Evolutionary conservation across 1,140 invertebrate species (phyloP), one percentile per base, ranked within the genome.

Genomic region (Cotesia glomerata): DNA sequence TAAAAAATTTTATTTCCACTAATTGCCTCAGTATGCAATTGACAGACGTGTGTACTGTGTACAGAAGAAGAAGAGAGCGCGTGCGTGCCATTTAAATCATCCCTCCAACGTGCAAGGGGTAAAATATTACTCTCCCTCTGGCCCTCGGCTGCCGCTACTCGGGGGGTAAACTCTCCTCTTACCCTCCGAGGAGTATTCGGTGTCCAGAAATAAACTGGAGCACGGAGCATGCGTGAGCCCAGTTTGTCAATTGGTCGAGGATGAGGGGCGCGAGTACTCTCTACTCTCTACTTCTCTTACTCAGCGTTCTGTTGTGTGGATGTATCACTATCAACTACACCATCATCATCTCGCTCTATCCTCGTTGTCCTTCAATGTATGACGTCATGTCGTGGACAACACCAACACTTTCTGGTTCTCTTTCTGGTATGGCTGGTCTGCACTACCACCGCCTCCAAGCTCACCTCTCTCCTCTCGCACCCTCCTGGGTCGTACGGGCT

Each of bases 401-500:
- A 62, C 26, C 59, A 16, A n/a, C 14, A 26, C 36, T 26, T 26
- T 26, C 26, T 26, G 18, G 62, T 49, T 64, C 62, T 64, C 62
- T 64, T 62, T 58, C 56, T 58, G 56, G 16, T 58, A 14, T 58
- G 56, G 16, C 56, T 58, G 18, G 8, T 61, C 62, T 64, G 39
- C 39, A 34, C 39, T 11, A 45, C 8, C 39, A 45, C 39, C 39
- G 39, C 39, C 39, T 45, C 11, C 39, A 11, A 26, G 26, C 26
- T 26, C 26, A 2, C 26, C 26, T 26, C 26, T 26, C 26, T 26
- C 63, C 16, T 34, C 68, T 64, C 65, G 13, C 64, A 69, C 63
- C 68, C 45, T 65, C 35, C 63, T 68, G 63, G 67, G 62, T 73
- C 72, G 71, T 73, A 75, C 69, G 71, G 36, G 74, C 74, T 75